phyloP scores from a whole-genome alignment of 1,140 invertebrate species.

The Eulimnadia texana region DNA sequence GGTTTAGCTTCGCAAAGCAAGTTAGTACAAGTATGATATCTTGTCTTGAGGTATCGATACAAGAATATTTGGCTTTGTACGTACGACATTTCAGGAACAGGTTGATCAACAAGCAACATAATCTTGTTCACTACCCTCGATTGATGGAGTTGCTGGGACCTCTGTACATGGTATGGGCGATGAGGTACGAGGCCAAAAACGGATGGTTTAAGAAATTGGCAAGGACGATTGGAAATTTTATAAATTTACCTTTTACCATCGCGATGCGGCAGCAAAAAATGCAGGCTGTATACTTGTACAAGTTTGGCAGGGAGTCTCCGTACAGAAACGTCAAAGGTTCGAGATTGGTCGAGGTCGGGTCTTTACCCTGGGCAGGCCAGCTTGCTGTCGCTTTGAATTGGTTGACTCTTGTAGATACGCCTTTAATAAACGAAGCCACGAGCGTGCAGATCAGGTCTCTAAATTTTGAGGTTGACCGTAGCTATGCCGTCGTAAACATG shows the following conservation, averaged over 20 bases:
- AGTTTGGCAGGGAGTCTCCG: background rate
- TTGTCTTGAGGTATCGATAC: slow-evolving; percentile 9
- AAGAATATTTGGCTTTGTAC: slow-evolving; percentile 6
- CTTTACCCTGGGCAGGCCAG: background rate
- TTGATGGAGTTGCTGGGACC: slow-evolving; percentile 10
- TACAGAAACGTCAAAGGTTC: background rate
- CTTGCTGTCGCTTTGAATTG: background rate
- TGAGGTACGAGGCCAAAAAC: slow-evolving; percentile 15
- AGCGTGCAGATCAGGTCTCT: background rate
- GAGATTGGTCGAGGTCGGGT: background rate
- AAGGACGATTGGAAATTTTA: slow-evolving; percentile 11
- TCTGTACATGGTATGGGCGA: slow-evolving; percentile 8
- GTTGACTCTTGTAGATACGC: background rate
- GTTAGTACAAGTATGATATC: slow-evolving; percentile 4
- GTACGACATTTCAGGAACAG: background rate
- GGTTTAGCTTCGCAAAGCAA: slow-evolving; percentile 3
- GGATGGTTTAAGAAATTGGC: slow-evolving; percentile 13
- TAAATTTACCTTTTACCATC: slow-evolving; percentile 11
- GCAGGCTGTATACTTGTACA: background rate
- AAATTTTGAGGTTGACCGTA: background rate
- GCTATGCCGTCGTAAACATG: background rate
- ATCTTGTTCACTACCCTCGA: slow-evolving; percentile 10
- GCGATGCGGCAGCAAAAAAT: slow-evolving; percentile 6
- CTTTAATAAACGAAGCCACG: background rate
- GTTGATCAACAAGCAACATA: slow-evolving; percentile 12